Conservation (phyloP, 1,140 invertebrate species). For the Aphelenchoides besseyi region DNA sequence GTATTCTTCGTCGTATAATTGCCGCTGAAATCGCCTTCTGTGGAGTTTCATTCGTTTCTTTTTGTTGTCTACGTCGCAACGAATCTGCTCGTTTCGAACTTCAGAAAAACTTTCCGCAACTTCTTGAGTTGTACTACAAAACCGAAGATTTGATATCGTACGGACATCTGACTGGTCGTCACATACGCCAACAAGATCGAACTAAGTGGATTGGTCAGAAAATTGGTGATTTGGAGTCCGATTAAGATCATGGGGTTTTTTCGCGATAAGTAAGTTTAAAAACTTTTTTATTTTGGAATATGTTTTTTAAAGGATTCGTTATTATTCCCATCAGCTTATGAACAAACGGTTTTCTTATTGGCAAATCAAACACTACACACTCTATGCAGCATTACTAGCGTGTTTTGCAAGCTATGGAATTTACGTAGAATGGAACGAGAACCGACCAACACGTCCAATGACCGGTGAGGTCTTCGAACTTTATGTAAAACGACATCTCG, state of each 20-base stretch:
- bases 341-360: neutral
- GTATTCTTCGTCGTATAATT: neutral
- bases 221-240: neutral
- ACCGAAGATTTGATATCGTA: neutral
- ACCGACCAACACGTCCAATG: neutral
- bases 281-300: neutral
- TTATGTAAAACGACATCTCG: neutral
- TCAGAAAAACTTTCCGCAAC: neutral
- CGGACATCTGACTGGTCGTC: neutral
- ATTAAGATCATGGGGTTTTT: neutral
- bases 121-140: neutral
- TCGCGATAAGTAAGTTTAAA: neutral
- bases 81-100: neutral
- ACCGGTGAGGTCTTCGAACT: neutral
- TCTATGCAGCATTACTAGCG: neutral
- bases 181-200: neutral
- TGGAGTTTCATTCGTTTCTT: neutral
- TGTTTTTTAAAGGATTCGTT: neutral
- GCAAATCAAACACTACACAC: neutral
- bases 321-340: no score
- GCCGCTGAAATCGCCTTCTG: neutral
- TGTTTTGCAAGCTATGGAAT: neutral
- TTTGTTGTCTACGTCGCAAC: conserved; percentile 1
- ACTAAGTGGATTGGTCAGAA: neutral
- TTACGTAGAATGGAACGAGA: neutral